A percentile compares a stretch with the other conserved stretches of the same genome.
Conservation (phyloP, 2,113 vertebrate species). For the Lasiurus cinereus region DNA sequence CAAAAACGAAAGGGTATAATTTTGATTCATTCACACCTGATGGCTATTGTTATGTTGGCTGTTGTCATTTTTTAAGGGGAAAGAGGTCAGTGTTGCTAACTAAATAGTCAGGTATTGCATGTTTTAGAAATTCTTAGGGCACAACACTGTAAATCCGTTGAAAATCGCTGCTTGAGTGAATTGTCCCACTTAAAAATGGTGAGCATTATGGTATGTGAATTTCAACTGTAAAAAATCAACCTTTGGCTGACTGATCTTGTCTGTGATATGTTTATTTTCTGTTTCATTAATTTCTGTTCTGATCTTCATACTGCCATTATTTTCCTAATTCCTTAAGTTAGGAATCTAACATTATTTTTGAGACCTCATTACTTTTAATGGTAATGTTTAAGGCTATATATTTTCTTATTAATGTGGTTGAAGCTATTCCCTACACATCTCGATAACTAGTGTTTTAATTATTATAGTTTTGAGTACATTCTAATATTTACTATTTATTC, state of each 20-base stretch:
- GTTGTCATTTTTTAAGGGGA: neutral
- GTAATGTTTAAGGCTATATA: neutral
- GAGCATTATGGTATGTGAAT: neutral
- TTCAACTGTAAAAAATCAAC: neutral
- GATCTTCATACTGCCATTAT: neutral
- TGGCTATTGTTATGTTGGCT: neutral
- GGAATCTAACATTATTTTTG: conserved; percentile 4
- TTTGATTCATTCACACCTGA: neutral
- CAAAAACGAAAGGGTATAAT: neutral
- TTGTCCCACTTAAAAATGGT: conserved; percentile 15
- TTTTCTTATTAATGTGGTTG: conserved; percentile 45
- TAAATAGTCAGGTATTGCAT: neutral
- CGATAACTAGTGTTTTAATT: conserved; percentile 26
- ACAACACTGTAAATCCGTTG: neutral
- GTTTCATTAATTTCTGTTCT: conserved; percentile 42
- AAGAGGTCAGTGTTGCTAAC: neutral
- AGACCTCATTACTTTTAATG: conserved; percentile 34
- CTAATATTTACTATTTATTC: conserved; percentile 53
- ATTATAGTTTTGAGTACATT: conserved; percentile 25
- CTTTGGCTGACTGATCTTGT: neutral
- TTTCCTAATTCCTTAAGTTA: conserved; percentile 44
- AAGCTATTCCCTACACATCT: neutral
- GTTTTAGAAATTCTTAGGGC: neutral
- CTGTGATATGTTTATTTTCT: neutral
- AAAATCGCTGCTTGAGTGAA: neutral